phyloP scores from a whole-genome alignment of 2,113 vertebrate species.

The Zosterops pallidus region DNA sequence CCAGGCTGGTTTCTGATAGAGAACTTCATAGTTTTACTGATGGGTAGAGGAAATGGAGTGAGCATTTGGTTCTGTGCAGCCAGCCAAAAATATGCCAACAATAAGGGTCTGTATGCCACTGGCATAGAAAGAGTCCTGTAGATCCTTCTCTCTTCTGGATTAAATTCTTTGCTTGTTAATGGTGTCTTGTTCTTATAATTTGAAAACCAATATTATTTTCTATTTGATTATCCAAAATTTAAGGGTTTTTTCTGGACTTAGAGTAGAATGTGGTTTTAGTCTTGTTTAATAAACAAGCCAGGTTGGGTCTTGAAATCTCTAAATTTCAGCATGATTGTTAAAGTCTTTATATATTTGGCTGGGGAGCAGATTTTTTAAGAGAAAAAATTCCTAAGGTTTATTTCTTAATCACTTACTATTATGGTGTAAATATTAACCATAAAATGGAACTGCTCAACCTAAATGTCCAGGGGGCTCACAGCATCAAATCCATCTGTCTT shows the following conservation, averaged over 20 bases:
- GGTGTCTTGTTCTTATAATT: neutral
- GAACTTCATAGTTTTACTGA: neutral
- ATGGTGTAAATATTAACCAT: neutral
- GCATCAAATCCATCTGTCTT: neutral
- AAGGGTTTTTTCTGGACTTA: neutral
- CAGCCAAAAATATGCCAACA: neutral
- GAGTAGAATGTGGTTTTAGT: neutral
- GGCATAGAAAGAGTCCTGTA: neutral
- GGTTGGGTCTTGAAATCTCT: neutral
- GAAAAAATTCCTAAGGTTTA: neutral
- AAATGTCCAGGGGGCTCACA: neutral
- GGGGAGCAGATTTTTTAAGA: neutral
- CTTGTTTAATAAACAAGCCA: neutral
- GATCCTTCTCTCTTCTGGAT: neutral
- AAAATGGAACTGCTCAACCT: neutral
- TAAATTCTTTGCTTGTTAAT: neutral
- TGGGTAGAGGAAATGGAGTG: neutral
- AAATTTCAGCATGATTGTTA: neutral
- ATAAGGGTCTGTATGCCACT: neutral
- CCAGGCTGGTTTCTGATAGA: neutral
- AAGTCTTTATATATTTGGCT: neutral
- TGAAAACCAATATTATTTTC: neutral
- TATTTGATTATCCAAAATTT: neutral
- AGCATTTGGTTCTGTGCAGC: neutral
- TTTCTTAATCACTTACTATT: neutral